Evolutionary conservation across 2,888 invertebrate species (phyloP), one percentile per base, ranked within the genome.

Genomic region (Microplitis deprimator): DNA sequence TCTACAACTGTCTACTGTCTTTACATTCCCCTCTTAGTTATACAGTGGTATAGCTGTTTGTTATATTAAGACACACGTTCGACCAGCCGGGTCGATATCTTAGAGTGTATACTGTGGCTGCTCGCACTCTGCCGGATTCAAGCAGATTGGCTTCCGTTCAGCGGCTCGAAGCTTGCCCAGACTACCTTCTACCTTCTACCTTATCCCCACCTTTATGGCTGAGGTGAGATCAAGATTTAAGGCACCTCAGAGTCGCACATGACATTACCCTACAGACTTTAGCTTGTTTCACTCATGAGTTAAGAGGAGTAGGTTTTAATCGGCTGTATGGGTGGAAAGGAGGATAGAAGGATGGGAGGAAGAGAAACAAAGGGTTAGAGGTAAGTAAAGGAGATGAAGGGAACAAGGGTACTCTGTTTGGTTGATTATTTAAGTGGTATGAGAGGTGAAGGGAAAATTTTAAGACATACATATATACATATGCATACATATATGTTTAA

Each of bases 101-200:
- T 72, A 17, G 17, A 13, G n/a, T 16, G 76, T 79, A 80, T 79
- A 79, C 82, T 79, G 80, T 80, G 82, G 81, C 88, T 88, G 88
- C 87, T 88, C 87, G 87, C 89, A 86, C 88, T 88, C 86, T 87
- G 88, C 88, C 89, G 88, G 88, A 88, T 88, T 88, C 88, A 86
- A 88, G 87, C 88, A 87, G 88, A 88, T 88, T 88, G 89, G 86
- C 88, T 87, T 88, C 89, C 88, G 87, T 86, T 87, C 85, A 84
- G 85, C 84, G 84, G 85, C 84, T 88, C 87, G 86, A 88, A 88
- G 88, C 89, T 87, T 87, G 85, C 88, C 86, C 88, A 87, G 89
- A 88, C 87, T 87, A 83, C 87, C 87, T 86, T 87, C 86, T 50
- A 50, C 50, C 50, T 50, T 50, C 50, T 50, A 50, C 50, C 50